Conservation (phyloP, 2,113 vertebrate species). For the Coturnix japonica region DNA sequence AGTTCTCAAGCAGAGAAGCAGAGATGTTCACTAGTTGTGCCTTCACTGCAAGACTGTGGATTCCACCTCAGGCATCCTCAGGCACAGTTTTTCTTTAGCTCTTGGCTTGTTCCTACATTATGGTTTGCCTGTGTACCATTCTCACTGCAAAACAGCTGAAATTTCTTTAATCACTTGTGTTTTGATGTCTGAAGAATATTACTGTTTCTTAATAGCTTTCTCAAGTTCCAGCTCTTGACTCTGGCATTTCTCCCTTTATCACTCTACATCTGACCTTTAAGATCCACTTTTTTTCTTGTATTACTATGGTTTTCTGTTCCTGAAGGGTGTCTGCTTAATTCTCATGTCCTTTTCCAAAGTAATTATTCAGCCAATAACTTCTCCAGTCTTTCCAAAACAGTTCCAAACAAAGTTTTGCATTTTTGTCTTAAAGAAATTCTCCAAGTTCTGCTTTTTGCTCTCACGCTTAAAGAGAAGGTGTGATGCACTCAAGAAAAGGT, state of each 20-base stretch:
- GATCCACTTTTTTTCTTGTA: neutral
- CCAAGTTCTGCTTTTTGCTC: neutral
- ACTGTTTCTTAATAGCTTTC: slow-evolving; percentile 23
- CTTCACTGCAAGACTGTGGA: neutral
- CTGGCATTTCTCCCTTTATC: neutral
- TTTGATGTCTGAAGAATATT: slow-evolving; percentile 30
- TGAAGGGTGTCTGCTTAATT: slow-evolving; percentile 13
- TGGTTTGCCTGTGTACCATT: slow-evolving; percentile 18
- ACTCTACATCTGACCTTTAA: neutral
- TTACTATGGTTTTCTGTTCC: slow-evolving; percentile 1
- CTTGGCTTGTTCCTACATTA: neutral
- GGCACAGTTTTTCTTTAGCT: slow-evolving; percentile 18
- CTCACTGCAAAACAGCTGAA: slow-evolving; percentile 5
- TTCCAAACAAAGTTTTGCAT: neutral
- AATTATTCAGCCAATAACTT: neutral
- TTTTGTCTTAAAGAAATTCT: slow-evolving; percentile 10
- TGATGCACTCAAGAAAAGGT: neutral
- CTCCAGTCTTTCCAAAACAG: neutral
- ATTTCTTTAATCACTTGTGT: neutral
- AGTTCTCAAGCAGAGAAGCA: neutral
- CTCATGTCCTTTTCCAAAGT: neutral
- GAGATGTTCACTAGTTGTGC: neutral
- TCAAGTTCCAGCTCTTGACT: neutral
- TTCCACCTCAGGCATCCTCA: neutral
- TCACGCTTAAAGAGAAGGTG: neutral